These are phyloP conservation scores for Porites lobata DNA, from an alignment of 92 coral and sea anemone genomes.

Conservation along the genomic window DNA sequence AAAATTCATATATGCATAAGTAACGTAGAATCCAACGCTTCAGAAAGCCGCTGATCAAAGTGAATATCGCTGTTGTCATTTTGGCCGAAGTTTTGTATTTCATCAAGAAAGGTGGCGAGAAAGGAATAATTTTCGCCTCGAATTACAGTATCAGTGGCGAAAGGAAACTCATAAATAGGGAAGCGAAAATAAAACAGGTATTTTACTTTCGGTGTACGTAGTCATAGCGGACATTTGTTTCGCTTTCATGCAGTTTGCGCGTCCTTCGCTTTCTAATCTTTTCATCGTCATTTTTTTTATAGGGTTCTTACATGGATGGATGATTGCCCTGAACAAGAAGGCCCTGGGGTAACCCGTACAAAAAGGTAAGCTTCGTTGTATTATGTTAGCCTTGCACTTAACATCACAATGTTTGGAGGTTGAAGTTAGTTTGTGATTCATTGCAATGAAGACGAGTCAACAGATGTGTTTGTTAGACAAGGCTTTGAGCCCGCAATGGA, in stretches of 20 bases:
- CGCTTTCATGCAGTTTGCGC: slow-evolving; percentile 29
- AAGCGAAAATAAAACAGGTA: slow-evolving; percentile 47
- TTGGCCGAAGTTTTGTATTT: slow-evolving; percentile 34
- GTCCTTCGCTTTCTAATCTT: slow-evolving; percentile 49
- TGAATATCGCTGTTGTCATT: slow-evolving; percentile 34
- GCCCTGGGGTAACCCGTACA: slow-evolving; percentile 97
- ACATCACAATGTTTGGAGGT: background rate
- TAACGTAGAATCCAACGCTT: background rate
- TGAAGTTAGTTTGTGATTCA: background rate
- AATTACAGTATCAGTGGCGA: slow-evolving; percentile 3
- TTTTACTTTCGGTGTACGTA: background rate
- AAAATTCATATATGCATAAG: background rate
- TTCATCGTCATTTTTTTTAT: slow-evolving; percentile 23
- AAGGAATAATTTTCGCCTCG: slow-evolving; percentile 1
- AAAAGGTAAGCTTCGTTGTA: slow-evolving; percentile 88
- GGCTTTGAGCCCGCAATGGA: slow-evolving; percentile 62
- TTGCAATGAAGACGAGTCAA: background rate
- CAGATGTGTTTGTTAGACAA: slow-evolving; percentile 15
- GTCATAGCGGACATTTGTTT: background rate
- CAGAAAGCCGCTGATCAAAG: slow-evolving; percentile 20
- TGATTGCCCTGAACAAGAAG: slow-evolving; percentile 98
- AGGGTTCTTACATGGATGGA: slow-evolving; percentile 98
- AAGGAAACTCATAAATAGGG: slow-evolving; percentile 21
- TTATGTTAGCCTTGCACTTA: background rate
- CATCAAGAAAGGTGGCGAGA: slow-evolving; percentile 37